Evolutionary conservation across 2,113 vertebrate species (phyloP), one percentile per base, ranked within the genome.

Genomic region (Heterocephalus glaber): DNA sequence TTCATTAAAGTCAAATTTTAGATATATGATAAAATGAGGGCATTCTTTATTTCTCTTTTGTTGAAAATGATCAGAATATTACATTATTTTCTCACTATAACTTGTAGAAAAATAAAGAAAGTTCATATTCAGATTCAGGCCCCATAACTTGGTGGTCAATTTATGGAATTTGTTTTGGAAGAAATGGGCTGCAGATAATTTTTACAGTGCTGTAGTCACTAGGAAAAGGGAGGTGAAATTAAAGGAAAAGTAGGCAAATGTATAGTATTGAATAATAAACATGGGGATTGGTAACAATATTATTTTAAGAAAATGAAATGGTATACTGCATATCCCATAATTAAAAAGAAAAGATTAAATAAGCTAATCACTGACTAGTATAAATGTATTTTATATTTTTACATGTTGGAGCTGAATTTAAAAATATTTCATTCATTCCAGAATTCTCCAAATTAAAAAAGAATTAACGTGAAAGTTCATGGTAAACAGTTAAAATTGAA

Each of bases 401-500:
- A 30, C 1, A 61, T 68, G 79, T 16, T 76, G 17, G 54, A 97
- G 92, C 49, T 88, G 56, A 88, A 90, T 44, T 0, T 81, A 19
- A 96, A 86, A 95, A 91, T 82, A 82, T n/a, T 13, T 95, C 94
- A 41, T 81, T 86, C 61, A 90, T 97, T 54, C 41, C 79, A 11
- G 93, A 81, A 86, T 65, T 94, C 2, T 91, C 7, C 63, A 85
- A 94, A 95, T 79, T 88, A 86, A 97, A 93, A 91, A 90, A 0
- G 3, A 93, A 28, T 2, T 66, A 93, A 87, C 60, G 72, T 95
- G 92, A 95, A 95, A 83, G 6, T 44, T 65, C 81, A 81, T 12
- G 58, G 89, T 94, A 97, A 93, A 76, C 13, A 94, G 95, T 97
- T 89, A 96, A 88, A 76, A 92, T 56, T 94, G 20, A 1, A 63